Evolutionary conservation across 1,140 invertebrate species (phyloP).

Genomic region (Tetramorium simillimum): DNA sequence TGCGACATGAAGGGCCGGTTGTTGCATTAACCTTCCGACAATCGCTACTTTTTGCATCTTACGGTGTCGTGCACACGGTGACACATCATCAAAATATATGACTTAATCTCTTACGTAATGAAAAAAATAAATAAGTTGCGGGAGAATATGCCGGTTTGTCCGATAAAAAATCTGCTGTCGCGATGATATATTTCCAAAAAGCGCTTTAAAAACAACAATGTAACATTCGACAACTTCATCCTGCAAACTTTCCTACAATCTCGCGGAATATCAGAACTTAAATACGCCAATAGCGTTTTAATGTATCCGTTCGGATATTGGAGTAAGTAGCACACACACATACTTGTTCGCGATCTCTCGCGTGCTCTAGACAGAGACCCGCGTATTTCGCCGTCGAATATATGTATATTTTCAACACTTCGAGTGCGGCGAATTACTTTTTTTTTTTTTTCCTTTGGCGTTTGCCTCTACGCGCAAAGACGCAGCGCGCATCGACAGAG

Average conservation of each 20-base stretch:
- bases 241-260: background rate
- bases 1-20: background rate
- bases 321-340: background rate
- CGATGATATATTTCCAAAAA: background rate
- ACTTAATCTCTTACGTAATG: slow-evolving; percentile 42
- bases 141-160: background rate
- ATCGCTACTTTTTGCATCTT: slow-evolving; percentile 1
- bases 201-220: background rate
- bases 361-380: background rate
- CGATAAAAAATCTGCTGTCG: background rate
- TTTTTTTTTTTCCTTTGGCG: slow-evolving; percentile 17
- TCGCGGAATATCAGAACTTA: background rate
- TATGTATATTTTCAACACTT: slow-evolving; percentile 66
- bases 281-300: background rate
- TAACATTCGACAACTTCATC: background rate
- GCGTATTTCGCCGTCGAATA: slow-evolving; percentile 16
- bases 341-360: background rate
- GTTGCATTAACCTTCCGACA: slow-evolving; percentile 22
- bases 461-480: slow-evolving; percentile 34
- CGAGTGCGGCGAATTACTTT: slow-evolving; percentile 55
- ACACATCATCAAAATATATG: slow-evolving; percentile 39
- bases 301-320: background rate
- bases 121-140: background rate
- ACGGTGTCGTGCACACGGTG: background rate
- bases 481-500: slow-evolving; percentile 65